phyloP scores from a whole-genome alignment of 2,113 vertebrate genomes.

The Rissa tridactyla region DNA sequence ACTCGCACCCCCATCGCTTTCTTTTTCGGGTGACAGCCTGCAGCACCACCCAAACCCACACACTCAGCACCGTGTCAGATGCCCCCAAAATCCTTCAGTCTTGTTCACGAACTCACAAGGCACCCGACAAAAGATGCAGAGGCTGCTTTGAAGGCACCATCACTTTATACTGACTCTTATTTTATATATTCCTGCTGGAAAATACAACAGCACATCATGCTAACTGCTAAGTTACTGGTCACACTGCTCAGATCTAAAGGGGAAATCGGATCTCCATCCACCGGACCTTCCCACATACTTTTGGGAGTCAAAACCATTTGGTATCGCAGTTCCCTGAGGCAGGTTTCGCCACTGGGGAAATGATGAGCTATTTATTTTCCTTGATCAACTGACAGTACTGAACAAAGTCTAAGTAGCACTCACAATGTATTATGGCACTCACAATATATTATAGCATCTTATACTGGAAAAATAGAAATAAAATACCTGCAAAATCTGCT shows the following conservation, averaged over 20 bases:
- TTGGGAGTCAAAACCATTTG: neutral
- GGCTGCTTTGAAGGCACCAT: neutral
- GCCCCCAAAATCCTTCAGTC: neutral
- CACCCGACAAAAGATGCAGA: neutral
- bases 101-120: neutral
- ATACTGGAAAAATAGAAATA: neutral
- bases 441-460: neutral
- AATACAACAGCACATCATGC: neutral
- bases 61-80: neutral
- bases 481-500: constrained; percentile 90
- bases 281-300: neutral
- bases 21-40: neutral
- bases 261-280: neutral
- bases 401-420: neutral
- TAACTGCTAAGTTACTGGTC: neutral
- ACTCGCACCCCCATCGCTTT: rapidly evolving
- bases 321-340: neutral
- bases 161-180: neutral
- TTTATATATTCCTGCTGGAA: neutral
- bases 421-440: neutral
- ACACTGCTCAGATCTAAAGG: neutral
- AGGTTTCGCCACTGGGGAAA: neutral
- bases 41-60: neutral
- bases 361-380: neutral
- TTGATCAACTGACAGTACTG: neutral